Evolutionary conservation across 1,140 invertebrate species (phyloP), one percentile per base, ranked within the genome.

Genomic region (Vanessa atalanta): DNA sequence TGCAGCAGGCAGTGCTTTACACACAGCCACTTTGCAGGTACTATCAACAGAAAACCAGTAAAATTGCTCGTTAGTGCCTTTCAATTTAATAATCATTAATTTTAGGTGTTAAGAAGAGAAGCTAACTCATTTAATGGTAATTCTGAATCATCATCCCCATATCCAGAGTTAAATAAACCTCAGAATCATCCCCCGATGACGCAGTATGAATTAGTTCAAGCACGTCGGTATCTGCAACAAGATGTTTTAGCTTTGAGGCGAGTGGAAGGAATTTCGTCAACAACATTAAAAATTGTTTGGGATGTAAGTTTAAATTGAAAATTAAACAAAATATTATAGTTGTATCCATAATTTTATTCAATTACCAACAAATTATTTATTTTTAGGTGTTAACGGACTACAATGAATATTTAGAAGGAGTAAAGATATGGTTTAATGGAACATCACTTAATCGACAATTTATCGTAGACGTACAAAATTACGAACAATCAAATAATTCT

Each of bases 371-470:
- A 26, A 26, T 26, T 26, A 13, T 60, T 60, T 95, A 97, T 72
- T 90, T 92, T 77, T 79, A 93, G 90, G 87, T 93, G n/a, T 77
- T 92, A 77, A 93, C 91, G n/a, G 93, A 93, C 80, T 93, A 93
- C 76, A 93, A 93, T 60, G 94, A 94, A 87, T 94, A 95, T 80
- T 94, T 98, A 1, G 97, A 99, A 93, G 98, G 98, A 12, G 96
- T 98, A 20, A 98, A 99, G 86, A 96, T 99, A 63, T 95, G 98
- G 73, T 99, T 98, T 89, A 93, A 93, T 75, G 96, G 97, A 83
- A 93, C 97, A 64, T 95, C 95, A 11, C 60, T 90, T 23, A 92
- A 91, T 78, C 72, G 79, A 64, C 82, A 88, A 78, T 79, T 85
- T 65, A 79, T 82, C 53, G 71, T 86, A 68, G 88, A 90, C 65